These are phyloP conservation scores for Porites australiensis DNA, from an alignment of 64 coral and sea anemone species.

Conservation along the genomic window DNA sequence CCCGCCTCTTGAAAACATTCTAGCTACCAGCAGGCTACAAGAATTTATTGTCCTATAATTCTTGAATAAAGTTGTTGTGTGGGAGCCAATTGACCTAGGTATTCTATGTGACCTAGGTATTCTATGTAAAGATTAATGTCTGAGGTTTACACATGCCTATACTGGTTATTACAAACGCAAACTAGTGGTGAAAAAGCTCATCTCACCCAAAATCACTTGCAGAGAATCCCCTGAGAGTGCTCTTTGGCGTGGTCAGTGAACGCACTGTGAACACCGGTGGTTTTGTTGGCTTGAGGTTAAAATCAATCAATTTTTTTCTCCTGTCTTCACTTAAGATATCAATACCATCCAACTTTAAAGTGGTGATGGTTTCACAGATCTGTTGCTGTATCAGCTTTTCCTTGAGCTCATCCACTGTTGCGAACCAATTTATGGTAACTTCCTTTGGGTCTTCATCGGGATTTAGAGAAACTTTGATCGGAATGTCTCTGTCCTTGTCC, in stretches of 20 bases:
- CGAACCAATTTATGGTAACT: background rate
- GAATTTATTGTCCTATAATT: too few relatives aligned
- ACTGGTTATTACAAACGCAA: too few relatives aligned
- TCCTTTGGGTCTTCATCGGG: background rate
- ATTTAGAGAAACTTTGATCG: background rate
- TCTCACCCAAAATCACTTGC: too few relatives aligned
- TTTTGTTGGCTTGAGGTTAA: background rate
- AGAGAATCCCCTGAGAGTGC: constrained; percentile 23
- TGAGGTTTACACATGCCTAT: too few relatives aligned
- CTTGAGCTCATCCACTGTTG: background rate
- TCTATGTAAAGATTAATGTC: too few relatives aligned
- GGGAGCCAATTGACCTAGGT: too few relatives aligned
- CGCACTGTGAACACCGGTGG: background rate
- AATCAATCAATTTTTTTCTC: background rate
- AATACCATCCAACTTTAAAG: background rate
- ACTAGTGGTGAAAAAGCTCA: too few relatives aligned
- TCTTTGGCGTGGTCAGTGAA: background rate
- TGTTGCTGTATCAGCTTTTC: background rate
- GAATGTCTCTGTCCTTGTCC: background rate
- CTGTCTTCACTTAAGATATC: background rate
- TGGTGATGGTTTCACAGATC: background rate
- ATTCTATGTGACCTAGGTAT: too few relatives aligned
- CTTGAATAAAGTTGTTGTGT: too few relatives aligned
- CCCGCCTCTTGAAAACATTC: too few relatives aligned
- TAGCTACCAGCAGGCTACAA: too few relatives aligned